Evolutionary conservation across 2,888 invertebrate species (phyloP).

Genomic region (Flabesymbios commensalis): DNA sequence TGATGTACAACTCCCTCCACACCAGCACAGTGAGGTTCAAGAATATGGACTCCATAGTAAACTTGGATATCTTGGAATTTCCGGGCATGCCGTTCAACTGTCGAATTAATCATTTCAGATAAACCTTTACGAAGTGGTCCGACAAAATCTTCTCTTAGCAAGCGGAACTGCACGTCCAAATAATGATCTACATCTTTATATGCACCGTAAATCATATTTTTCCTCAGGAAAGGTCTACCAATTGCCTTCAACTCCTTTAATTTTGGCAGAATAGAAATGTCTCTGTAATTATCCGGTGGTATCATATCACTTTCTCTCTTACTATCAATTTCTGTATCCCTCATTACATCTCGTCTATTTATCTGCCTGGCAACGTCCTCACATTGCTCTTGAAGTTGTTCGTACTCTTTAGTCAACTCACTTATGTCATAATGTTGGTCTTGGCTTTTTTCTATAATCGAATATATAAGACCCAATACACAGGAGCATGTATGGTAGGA

Average conservation of each 20-base stretch:
- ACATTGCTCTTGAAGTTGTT: background rate
- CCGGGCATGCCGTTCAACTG: too few relatives aligned
- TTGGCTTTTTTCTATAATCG: too few relatives aligned
- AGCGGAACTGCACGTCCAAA: slow-evolving; percentile 74
- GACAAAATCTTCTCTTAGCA: slow-evolving; percentile 78
- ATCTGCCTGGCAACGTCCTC: background rate
- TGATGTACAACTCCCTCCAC: slow-evolving; percentile 37
- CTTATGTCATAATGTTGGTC: too few relatives aligned
- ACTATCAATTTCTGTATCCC: background rate
- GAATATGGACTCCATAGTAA: slow-evolving; percentile 6
- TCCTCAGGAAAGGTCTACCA: slow-evolving; percentile 63
- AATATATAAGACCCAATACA: too few relatives aligned
- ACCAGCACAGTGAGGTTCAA: slow-evolving; percentile 23
- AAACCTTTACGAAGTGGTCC: slow-evolving; percentile 73
- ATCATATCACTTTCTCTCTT: background rate
- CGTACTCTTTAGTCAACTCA: too few relatives aligned
- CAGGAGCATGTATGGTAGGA: too few relatives aligned
- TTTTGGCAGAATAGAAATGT: slow-evolving; percentile 9
- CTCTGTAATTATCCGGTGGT: slow-evolving; percentile 15
- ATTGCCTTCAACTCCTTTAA: slow-evolving; percentile 4
- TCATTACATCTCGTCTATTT: background rate
- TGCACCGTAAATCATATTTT: slow-evolving; percentile 69
- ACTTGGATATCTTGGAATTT: slow-evolving; percentile 15
- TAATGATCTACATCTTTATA: slow-evolving; percentile 73
- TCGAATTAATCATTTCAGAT: slow-evolving; percentile 41